Evolutionary conservation across 2,797 vertebrate species (phyloP), one percentile per base, ranked within the genome.

Genomic region (Atherinosoma microstoma): DNA sequence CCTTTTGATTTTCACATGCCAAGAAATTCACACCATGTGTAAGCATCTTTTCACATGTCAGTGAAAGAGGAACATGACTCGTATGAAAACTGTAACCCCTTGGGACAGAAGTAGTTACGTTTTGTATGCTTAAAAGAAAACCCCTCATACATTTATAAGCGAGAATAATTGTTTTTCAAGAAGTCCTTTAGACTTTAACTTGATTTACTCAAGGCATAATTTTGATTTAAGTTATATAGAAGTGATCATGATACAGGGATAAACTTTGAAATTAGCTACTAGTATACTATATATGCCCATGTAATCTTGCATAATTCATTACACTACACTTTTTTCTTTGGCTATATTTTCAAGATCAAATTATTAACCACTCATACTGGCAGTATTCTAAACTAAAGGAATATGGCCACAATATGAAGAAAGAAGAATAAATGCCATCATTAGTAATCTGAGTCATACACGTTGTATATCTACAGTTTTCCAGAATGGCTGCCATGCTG

Each of bases 1-100:
- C 36, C 8, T 36, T 1, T 12, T 27, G 22, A 29, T 57, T 85
- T 75, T 80, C 54, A 56, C 36, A 62, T 70, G 42, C 11, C 47
- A 64, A 75, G 62, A 72, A 69, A 65, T 54, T 70, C 58, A 51
- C 62, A 60, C 56, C 3, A 24, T 53, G 16, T 56, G 73, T 68
- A 57, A 53, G 45, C 54, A 67, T 56, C 3, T 29, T 85, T 85
- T 83, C 67, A 58, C 36, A 12, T 51, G 1, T 51, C 27, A 5
- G 13, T 56, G 73, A 86, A 88, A 89, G 84, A 82, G 81, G 73
- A 90, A 89, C 24, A 3, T 3, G 4, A 36, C 9, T 85, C 47
- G 67, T 42, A 53, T 71, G 27, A 57, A 68, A 75, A 40, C 35
- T 18, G 5, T 66, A 24, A 45, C 45, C 16, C 1, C 56, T 32